Percentiles rank a stretch among this genome's conserved stretches.
Evolutionary conservation across 2,113 vertebrate genomes (phyloP).

Genomic region (Callithrix jacchus): DNA sequence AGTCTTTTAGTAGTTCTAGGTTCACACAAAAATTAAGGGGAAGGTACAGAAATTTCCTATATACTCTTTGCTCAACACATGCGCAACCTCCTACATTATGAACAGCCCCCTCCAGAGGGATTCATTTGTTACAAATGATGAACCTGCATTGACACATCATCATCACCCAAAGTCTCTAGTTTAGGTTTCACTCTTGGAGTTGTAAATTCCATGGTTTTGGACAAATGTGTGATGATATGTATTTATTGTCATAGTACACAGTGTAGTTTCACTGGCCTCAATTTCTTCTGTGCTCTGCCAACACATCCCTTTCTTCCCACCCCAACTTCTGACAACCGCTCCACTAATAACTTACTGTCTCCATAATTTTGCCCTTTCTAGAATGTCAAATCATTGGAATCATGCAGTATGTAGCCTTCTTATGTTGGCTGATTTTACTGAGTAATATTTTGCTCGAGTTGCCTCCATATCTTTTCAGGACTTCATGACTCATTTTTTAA

Average conservation of each 20-base stretch:
- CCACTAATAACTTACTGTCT: neutral
- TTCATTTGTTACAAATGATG: neutral
- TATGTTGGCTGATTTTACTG: neutral
- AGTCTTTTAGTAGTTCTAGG: neutral
- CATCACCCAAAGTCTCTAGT: neutral
- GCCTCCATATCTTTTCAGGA: neutral
- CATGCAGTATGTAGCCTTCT: neutral
- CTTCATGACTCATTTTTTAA: neutral
- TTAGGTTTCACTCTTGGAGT: neutral
- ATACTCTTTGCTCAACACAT: neutral
- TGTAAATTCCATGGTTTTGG: neutral
- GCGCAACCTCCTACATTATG: neutral
- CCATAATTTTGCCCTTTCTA: too few species aligned
- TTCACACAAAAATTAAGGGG: neutral
- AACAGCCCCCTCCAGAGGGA: neutral
- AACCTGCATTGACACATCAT: neutral
- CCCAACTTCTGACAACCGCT: neutral
- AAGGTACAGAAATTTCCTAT: neutral
- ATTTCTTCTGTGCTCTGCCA: neutral
- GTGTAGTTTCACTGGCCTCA: neutral
- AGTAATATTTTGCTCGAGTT: neutral
- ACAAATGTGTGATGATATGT: neutral
- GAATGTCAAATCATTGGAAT: neutral
- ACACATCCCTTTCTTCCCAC: neutral
- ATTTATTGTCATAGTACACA: neutral